Evolutionary conservation across 2,797 vertebrate species (phyloP).

Genomic region (Danionella dracula): DNA sequence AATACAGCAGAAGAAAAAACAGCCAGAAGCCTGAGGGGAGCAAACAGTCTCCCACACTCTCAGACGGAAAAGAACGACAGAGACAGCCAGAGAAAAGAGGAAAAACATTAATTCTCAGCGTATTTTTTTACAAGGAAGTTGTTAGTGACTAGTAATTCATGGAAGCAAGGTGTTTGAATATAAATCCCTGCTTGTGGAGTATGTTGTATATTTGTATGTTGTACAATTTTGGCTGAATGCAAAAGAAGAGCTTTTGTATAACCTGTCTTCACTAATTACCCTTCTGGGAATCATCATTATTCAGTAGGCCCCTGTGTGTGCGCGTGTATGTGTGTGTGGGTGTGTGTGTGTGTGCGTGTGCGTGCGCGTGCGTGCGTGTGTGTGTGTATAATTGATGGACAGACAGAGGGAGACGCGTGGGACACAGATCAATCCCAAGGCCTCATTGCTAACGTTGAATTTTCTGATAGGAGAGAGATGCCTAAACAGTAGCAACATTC

Average conservation of each 20-base stretch:
- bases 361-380: too few relatives aligned
- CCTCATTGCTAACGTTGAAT: background rate
- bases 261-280: background rate
- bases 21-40: slow-evolving; percentile 29
- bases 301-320: background rate
- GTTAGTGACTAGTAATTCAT: slow-evolving; percentile 2
- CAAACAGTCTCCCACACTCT: slow-evolving; percentile 15
- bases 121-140: background rate
- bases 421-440: slow-evolving; percentile 12
- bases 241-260: slow-evolving; percentile 3
- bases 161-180: background rate
- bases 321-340: too few relatives aligned
- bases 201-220: background rate
- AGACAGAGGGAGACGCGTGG: slow-evolving; percentile 13
- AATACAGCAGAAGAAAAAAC: slow-evolving; percentile 14
- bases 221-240: background rate
- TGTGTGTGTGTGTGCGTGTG: too few relatives aligned
- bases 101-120: slow-evolving; percentile 4
- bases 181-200: background rate
- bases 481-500: slow-evolving; percentile 2
- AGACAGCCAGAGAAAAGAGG: background rate
- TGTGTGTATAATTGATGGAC: slow-evolving; percentile 1
- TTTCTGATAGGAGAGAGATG: background rate
- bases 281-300: background rate
- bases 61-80: background rate